Base-by-base conservation (phyloP, 2,888 invertebrate genomes). In the Pristionchus maxplancki region DNA sequence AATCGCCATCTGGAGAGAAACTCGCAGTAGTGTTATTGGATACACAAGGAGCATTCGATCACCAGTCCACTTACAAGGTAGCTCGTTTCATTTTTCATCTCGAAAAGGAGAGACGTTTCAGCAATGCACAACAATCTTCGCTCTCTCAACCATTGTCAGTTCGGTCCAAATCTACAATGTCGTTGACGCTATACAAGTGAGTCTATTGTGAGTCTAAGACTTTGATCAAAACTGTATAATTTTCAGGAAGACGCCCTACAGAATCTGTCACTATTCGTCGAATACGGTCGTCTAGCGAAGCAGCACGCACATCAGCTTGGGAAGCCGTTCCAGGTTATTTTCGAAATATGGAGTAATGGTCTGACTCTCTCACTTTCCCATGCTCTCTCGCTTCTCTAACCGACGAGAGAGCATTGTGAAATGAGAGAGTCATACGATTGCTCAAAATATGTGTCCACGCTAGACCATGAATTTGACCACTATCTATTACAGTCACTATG, bases 121-220 rank as follows among this genome's bases (percentile, higher is more conserved):
- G 88, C 98, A 99, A 95, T 98, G 98, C 96, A 98, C 98, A 74
- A 99, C 98, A 4, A 97, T 99, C 86, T 99, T 99, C 96, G 98
- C 99, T 1, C 96, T 99, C 31, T 98, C 98, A 95, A 98, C 99
- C 71, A 98, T 99, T 98, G 96, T 98, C 89, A 98, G 98, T 90
- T 98, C 98, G 20, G 97, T 98, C 48, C 91, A 95, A 94, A 97
- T 98, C 89, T 99, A 97, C 95, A 99, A 99, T 96, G 96, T 99
- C 90, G 97, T 97, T 89, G 97, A 97, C 95, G 98, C 98, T 95
- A 97, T 99, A 89, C 98, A 98, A 62, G 88, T 82, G 28, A 6
- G 67, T 8, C 20, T 34, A 6, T 9, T 0, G 5, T 82, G 31
- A 28, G 24, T 62, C 62, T n/a, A n/a, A n/a, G n/a, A n/a, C n/a